Evolutionary conservation across 2,888 invertebrate species (phyloP).

Genomic region (Calameuta idolon): DNA sequence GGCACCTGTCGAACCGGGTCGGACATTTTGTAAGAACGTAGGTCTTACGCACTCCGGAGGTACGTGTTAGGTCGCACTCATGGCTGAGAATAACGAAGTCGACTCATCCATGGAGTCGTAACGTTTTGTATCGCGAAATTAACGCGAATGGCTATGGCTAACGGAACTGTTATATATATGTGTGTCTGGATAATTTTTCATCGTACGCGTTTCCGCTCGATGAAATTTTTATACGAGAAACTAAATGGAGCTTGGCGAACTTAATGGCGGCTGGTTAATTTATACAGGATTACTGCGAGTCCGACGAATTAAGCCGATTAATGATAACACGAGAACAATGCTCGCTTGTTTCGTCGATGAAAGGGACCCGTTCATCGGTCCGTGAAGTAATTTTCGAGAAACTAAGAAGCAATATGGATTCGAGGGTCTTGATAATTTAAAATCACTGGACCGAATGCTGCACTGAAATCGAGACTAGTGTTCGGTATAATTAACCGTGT

Average conservation of each 20-base stretch:
- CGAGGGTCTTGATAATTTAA: slow-evolving; percentile 26
- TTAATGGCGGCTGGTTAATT: neutral
- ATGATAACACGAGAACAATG: neutral
- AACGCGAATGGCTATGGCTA: neutral
- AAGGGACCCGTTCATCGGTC: neutral
- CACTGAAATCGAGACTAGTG: slow-evolving; percentile 23
- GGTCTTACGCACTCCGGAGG: neutral
- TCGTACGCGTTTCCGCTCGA: neutral
- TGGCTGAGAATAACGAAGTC: neutral
- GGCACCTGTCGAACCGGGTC: neutral
- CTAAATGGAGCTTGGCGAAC: neutral
- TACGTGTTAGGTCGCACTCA: neutral
- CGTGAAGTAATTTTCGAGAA: slow-evolving; percentile 43
- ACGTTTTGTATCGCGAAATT: neutral
- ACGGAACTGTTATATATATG: neutral
- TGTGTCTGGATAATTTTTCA: neutral
- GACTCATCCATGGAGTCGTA: neutral
- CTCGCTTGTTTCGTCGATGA: neutral
- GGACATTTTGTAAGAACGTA: neutral
- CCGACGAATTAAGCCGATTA: neutral
- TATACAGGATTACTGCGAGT: neutral
- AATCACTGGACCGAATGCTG: slow-evolving; percentile 30
- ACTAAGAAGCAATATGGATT: slow-evolving; percentile 26
- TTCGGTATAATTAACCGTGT: slow-evolving; percentile 27
- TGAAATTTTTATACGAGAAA: neutral